phyloP scores from a whole-genome alignment of 1,140 invertebrate genomes.

The Dendrolimus punctatus region DNA sequence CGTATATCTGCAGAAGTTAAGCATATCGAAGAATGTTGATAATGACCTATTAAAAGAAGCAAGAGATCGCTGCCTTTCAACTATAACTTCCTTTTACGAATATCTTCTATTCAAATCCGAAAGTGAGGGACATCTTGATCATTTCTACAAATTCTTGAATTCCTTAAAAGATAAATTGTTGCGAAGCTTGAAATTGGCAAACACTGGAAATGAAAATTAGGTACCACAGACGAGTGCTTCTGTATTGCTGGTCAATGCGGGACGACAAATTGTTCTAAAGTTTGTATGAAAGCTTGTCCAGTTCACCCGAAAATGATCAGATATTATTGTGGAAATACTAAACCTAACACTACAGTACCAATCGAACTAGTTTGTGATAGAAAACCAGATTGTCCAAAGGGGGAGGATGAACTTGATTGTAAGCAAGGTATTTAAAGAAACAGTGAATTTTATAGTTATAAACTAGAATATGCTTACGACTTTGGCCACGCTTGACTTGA shows the following conservation, averaged over 20 bases:
- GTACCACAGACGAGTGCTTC: constrained; percentile 28
- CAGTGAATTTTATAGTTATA: neutral
- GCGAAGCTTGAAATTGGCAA: constrained; percentile 30
- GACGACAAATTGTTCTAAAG: constrained; percentile 24
- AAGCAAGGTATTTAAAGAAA: constrained; percentile 25
- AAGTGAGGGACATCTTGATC: constrained; percentile 19
- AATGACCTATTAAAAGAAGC: constrained; percentile 15
- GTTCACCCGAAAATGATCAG: constrained; percentile 32
- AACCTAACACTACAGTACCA: constrained; percentile 18
- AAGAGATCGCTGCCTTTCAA: constrained; percentile 27
- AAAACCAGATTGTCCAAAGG: constrained; percentile 32
- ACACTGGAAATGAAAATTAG: constrained; percentile 40
- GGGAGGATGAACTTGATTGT: constrained; percentile 43
- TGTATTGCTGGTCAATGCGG: constrained; percentile 35
- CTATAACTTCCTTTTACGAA: constrained; percentile 24
- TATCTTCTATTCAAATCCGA: constrained; percentile 13
- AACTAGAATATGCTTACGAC: too few species aligned
- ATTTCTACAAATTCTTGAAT: constrained; percentile 29
- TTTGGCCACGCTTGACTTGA: too few species aligned
- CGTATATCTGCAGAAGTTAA: constrained; percentile 22
- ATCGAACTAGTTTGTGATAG: constrained; percentile 39
- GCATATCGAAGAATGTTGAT: constrained; percentile 10
- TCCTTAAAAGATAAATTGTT: constrained; percentile 35
- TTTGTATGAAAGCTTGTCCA: constrained; percentile 35
- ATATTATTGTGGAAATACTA: constrained; percentile 26